Evolutionary conservation across 2,797 vertebrate species (phyloP), one percentile per base, ranked within the genome.

Genomic region (Hephaestus fuliginosus): DNA sequence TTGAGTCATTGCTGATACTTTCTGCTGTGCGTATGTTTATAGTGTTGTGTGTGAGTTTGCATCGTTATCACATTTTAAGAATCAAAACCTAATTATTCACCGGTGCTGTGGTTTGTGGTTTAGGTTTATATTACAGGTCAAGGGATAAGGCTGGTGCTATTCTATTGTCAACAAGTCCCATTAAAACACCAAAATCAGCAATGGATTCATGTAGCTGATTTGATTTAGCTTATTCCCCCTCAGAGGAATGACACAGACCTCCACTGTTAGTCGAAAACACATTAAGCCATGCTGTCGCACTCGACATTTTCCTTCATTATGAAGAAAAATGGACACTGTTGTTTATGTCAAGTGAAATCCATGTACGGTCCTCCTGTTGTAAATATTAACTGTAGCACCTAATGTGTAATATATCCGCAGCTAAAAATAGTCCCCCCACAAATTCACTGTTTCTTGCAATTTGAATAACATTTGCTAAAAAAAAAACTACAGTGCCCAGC

Each of bases 1-100:
- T 64, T 41, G 69, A 85, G 75, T 87, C 64, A 80, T 71, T 3
- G 4, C 63, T 75, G 33, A 71, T 69, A 18, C 58, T 70, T 44
- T 63, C 56, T 74, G 18, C 28, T 20, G 61, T 76, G 51, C 60
- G 63, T 53, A 7, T 57, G 15, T 72, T 76, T 70, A n/a, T 63
- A 15, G n/a, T 14, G 11, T 44, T 49, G 43, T 53, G 51, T 67
- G 51, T 60, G 56, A 49, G 56, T 74, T 61, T 79, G 43, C 51
- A 39, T 61, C 58, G 14, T 22, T 58, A 60, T 52, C 20, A 70
- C 7, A 49, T 36, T 52, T 33, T 30, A 15, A 17, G 17, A 51
- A 25, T 69, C 65, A 28, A 43, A 77, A 30, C 1, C n/a, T 22
- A 36, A 39, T 44, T 68, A 14, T 33, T 9, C 9, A 9, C 33